phyloP scores from a whole-genome alignment of 2,797 vertebrate species.

The Myotis planiceps region DNA sequence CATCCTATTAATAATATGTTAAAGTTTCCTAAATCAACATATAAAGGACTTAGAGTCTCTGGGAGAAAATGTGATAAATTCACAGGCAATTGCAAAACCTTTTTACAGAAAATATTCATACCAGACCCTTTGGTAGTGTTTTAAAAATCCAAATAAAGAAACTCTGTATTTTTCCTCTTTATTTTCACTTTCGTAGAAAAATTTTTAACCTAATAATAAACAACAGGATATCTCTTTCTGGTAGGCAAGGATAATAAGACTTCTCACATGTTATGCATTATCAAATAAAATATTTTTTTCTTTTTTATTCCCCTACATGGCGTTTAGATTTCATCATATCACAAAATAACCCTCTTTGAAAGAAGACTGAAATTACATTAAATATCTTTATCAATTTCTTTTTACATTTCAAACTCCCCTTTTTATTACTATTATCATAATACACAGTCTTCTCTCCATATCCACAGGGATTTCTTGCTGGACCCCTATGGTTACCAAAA shows the following conservation, averaged over 20 bases:
- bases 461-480: not conserved
- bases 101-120: not conserved
- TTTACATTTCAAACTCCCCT: not conserved
- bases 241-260: not conserved
- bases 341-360: not conserved
- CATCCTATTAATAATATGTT: not conserved
- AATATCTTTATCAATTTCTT: not conserved
- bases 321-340: not conserved
- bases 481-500: not conserved
- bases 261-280: not conserved
- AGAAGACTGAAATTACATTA: constrained; percentile 4
- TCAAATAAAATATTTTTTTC: not conserved
- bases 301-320: not conserved
- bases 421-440: not conserved
- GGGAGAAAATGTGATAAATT: not conserved
- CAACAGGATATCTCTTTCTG: not conserved
- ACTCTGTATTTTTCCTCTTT: not conserved
- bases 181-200: constrained; percentile 47
- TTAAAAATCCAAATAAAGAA: not conserved
- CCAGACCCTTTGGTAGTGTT: not conserved
- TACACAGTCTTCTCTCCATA: not conserved
- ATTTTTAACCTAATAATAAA: constrained; percentile 6
- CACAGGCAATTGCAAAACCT: not conserved
- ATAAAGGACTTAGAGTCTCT: not conserved
- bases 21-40: not conserved